Evolutionary conservation across 2,113 vertebrate genomes (phyloP).

Genomic region (Channa maculata): DNA sequence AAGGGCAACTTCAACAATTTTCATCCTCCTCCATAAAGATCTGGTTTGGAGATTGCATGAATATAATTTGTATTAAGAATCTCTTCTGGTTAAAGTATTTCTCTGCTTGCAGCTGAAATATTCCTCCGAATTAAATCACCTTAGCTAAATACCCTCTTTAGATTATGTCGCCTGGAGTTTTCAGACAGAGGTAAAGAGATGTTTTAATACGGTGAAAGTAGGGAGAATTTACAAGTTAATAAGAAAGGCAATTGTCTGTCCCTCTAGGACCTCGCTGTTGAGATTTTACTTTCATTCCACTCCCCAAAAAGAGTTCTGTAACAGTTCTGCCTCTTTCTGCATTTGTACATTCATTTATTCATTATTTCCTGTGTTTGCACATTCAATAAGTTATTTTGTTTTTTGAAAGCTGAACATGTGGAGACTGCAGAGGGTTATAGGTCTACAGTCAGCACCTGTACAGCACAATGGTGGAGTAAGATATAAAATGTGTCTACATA

Average conservation of each 20-base stretch:
- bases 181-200: too few relatives aligned
- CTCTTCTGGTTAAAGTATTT: too few relatives aligned
- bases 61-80: too few relatives aligned
- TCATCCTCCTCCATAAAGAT: too few relatives aligned
- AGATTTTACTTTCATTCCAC: slow-evolving; percentile 25
- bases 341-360: slow-evolving; percentile 20
- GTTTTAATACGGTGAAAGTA: too few relatives aligned
- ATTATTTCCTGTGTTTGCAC: slow-evolving; percentile 45
- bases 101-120: too few relatives aligned
- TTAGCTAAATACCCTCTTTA: too few relatives aligned
- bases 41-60: too few relatives aligned
- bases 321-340: slow-evolving; percentile 40
- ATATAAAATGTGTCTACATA: not conserved
- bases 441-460: slow-evolving; percentile 8
- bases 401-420: slow-evolving; percentile 7
- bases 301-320: slow-evolving; percentile 25
- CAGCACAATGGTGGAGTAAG: not conserved
- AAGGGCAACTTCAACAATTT: too few relatives aligned
- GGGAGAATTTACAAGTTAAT: not conserved
- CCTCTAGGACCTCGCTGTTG: not conserved
- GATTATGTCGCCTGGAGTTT: too few relatives aligned
- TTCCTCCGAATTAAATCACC: too few relatives aligned
- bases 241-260: not conserved
- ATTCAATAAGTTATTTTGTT: slow-evolving; percentile 19
- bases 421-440: not conserved